These are phyloP conservation scores for Therioaphis trifolii DNA, from an alignment of 2,888 invertebrate species.

Conservation along the genomic window DNA sequence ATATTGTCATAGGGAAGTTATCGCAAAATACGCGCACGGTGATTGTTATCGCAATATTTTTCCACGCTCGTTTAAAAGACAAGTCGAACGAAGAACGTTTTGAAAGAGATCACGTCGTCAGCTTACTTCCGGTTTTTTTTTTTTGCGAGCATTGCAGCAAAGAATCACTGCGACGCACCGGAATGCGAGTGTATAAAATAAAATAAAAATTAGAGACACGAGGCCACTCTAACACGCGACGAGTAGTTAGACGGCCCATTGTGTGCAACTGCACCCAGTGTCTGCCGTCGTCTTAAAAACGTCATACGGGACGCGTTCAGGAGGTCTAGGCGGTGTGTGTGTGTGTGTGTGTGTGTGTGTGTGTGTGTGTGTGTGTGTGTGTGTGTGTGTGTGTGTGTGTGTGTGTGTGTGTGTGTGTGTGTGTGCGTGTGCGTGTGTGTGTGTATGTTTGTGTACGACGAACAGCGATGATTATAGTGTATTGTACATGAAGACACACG, in stretches of 20 bases:
- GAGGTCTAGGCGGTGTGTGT: not conserved
- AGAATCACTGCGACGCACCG: not conserved
- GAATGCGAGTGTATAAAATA: not conserved
- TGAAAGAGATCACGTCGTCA: constrained; percentile 12
- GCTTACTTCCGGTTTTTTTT: not conserved
- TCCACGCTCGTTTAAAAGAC: not conserved
- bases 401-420: too few species aligned
- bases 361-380: too few species aligned
- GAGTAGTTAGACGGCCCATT: not conserved
- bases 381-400: too few species aligned
- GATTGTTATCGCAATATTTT: too few species aligned
- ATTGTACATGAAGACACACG: constrained; percentile 4
- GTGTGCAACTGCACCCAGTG: not conserved
- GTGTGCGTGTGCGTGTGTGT: too few species aligned
- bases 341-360: too few species aligned
- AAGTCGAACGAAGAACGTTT: not conserved
- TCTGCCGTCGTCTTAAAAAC: not conserved
- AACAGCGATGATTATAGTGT: constrained; percentile 2
- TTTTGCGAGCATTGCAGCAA: not conserved
- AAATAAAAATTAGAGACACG: too few species aligned
- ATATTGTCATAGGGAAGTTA: too few species aligned
- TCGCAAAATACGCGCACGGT: not conserved
- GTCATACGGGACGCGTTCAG: not conserved
- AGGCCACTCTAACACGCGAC: not conserved
- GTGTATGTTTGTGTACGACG: not conserved